phyloP scores from a whole-genome alignment of 1,140 invertebrate genomes.

The Lithobius niger region DNA sequence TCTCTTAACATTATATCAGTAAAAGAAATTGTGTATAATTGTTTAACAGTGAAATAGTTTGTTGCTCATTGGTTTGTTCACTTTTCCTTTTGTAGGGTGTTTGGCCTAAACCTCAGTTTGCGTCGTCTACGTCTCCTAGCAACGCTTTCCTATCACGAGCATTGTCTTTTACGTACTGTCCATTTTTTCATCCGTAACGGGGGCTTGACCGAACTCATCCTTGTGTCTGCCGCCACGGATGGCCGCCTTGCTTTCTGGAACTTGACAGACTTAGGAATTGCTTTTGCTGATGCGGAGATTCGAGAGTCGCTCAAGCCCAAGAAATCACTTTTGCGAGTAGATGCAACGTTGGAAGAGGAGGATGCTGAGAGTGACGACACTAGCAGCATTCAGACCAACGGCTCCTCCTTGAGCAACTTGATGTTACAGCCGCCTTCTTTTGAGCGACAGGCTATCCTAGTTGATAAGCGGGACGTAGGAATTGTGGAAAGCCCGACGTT shows the following conservation, averaged over 20 bases:
- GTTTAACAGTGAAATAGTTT: too few species aligned
- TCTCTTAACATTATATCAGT: too few species aligned
- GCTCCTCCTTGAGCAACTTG: too few species aligned
- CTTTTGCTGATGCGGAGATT: conserved; percentile 8
- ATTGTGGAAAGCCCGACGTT: neutral
- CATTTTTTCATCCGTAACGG: conserved; percentile 12
- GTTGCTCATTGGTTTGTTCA: too few species aligned
- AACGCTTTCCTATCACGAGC: conserved; percentile 22
- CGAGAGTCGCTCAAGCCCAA: too few species aligned
- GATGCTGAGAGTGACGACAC: too few species aligned
- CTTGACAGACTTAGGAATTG: conserved; percentile 24
- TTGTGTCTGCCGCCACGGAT: conserved; percentile 48
- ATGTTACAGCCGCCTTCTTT: too few species aligned
- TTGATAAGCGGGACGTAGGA: neutral
- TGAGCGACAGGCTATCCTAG: too few species aligned
- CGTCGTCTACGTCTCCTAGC: conserved; percentile 18
- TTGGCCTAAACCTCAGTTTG: conserved; percentile 22
- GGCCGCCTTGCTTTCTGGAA: conserved; percentile 50
- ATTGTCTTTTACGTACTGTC: conserved; percentile 28
- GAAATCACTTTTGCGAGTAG: too few species aligned
- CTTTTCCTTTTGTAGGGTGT: conserved; percentile 26
- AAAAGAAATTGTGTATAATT: too few species aligned
- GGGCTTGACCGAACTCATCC: conserved; percentile 5
- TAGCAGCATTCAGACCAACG: too few species aligned
- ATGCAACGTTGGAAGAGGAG: too few species aligned